A percentile compares a stretch with the other conserved stretches of the same genome.
Conservation (phyloP, 2,113 vertebrate species). For the Ornithorhynchus anatinus region DNA sequence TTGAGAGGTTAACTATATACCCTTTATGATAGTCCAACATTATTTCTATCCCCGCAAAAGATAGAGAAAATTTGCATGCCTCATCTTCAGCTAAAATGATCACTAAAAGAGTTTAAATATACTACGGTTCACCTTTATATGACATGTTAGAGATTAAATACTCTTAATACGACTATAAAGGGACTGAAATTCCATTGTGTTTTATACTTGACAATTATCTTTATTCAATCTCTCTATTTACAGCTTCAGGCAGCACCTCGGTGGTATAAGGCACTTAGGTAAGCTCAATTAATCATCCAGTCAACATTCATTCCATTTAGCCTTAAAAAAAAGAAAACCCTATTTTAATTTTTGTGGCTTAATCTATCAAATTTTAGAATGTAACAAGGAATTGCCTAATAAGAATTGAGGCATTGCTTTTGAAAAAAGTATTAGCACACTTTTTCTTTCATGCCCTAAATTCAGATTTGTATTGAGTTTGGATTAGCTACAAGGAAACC, state of each 20-base stretch:
- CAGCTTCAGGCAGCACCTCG: conserved; percentile 37
- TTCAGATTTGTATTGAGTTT: background rate
- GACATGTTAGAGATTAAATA: background rate
- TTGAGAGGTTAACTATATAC: background rate
- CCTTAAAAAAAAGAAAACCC: background rate
- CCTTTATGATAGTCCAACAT: background rate
- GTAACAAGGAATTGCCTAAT: conserved; percentile 40
- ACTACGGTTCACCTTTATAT: background rate
- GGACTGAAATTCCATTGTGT: conserved; percentile 20
- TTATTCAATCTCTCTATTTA: conserved; percentile 35
- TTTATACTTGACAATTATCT: conserved; percentile 35
- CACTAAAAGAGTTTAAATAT: background rate
- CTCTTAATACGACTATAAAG: background rate
- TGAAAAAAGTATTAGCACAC: conserved; percentile 16
- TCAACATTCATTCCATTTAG: conserved; percentile 43
- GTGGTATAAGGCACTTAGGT: conserved; percentile 37
- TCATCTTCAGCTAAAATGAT: background rate
- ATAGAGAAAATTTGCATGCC: background rate
- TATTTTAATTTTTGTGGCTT: conserved; percentile 42
- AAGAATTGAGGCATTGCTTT: conserved; percentile 28
- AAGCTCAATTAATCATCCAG: conserved; percentile 44
- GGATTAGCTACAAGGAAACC: background rate
- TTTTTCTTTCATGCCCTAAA: background rate
- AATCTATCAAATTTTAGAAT: conserved; percentile 30
- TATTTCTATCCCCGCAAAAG: background rate